phyloP scores from a whole-genome alignment of 2,113 vertebrate genomes.

The Bettongia penicillata region DNA sequence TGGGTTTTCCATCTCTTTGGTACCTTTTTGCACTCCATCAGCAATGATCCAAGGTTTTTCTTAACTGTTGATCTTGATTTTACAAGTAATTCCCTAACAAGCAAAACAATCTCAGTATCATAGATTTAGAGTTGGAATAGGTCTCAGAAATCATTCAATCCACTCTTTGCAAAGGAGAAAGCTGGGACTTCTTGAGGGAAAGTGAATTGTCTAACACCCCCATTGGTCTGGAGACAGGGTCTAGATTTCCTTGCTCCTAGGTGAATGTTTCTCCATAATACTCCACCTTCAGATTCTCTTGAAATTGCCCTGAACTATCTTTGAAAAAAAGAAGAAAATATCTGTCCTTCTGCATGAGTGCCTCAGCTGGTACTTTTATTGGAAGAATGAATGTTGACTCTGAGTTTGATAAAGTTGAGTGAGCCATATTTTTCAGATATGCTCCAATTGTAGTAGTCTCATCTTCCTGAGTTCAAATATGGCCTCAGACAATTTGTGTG shows the following conservation, averaged over 20 bases:
- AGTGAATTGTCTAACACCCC: neutral
- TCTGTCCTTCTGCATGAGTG: too few species aligned
- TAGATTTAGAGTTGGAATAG: neutral
- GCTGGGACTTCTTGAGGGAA: neutral
- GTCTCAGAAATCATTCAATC: too few species aligned
- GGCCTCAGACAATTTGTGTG: too few species aligned
- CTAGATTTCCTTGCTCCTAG: neutral
- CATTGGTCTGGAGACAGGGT: neutral
- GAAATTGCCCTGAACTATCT: neutral
- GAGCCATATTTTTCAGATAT: too few species aligned
- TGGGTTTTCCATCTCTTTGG: neutral
- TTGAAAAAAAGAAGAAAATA: neutral
- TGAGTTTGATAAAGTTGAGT: too few species aligned
- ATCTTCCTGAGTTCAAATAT: too few species aligned
- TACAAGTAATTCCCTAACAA: neutral
- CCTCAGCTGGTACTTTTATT: too few species aligned
- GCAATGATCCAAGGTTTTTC: neutral
- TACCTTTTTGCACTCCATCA: neutral
- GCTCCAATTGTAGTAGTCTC: too few species aligned
- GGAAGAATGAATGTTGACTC: too few species aligned
- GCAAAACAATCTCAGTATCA: neutral
- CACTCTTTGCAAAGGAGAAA: neutral
- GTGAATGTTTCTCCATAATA: neutral
- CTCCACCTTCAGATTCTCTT: neutral
- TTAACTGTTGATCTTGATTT: neutral